Conservation (phyloP, 2,888 invertebrate genomes). For the Pammene fasciana region DNA sequence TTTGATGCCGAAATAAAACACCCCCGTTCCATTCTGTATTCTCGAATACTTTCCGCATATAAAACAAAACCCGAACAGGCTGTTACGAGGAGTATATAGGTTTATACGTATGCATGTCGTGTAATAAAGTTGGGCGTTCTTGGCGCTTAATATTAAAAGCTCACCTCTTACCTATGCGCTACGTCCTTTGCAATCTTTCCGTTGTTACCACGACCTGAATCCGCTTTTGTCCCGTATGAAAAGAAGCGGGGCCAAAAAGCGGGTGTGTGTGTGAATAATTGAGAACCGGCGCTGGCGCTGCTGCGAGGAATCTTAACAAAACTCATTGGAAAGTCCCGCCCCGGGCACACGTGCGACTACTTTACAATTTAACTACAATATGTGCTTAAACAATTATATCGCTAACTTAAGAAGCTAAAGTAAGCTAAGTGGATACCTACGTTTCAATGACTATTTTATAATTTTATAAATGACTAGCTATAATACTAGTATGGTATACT, state of each 20-base stretch:
- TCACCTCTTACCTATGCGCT: slow-evolving; percentile 59
- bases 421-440: slow-evolving; percentile 1
- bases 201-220: slow-evolving; percentile 78
- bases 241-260: slow-evolving; percentile 73
- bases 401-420: neutral
- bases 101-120: slow-evolving; percentile 55
- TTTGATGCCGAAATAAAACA: slow-evolving; percentile 53
- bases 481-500: too few species aligned
- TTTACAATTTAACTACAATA: slow-evolving; percentile 17
- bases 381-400: slow-evolving; percentile 4
- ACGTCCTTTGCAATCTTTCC: slow-evolving; percentile 76
- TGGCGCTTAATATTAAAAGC: slow-evolving; percentile 74
- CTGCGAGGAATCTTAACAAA: slow-evolving; percentile 69
- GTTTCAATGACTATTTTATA: neutral
- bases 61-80: slow-evolving; percentile 47
- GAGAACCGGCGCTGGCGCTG: slow-evolving; percentile 65
- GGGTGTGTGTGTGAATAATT: slow-evolving; percentile 79
- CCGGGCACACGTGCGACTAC: slow-evolving; percentile 51
- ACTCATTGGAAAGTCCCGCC: slow-evolving; percentile 62
- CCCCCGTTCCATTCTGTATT: slow-evolving; percentile 48
- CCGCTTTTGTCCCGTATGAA: slow-evolving; percentile 77
- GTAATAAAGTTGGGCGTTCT: slow-evolving; percentile 67
- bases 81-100: slow-evolving; percentile 29
- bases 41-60: slow-evolving; percentile 48
- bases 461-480: neutral